A percentile compares a stretch with the other conserved stretches of the same genome.
phyloP scores from a whole-genome alignment of 2,888 invertebrate species.

The Conistra vaccinii region DNA sequence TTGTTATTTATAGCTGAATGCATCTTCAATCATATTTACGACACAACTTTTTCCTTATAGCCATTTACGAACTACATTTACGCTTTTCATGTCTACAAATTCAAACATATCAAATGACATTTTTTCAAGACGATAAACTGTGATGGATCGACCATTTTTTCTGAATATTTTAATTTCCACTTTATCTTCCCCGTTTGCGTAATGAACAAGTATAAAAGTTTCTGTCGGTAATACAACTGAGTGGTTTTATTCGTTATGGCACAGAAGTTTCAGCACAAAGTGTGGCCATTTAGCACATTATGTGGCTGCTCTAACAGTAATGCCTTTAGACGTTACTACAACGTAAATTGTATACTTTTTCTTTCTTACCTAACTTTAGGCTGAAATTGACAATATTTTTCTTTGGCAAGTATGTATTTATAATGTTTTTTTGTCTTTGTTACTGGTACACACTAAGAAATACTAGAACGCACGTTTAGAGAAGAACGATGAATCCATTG shows the following conservation, averaged over 20 bases:
- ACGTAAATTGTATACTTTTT: slow-evolving; percentile 39
- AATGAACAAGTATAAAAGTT: slow-evolving; percentile 16
- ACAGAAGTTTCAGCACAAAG: slow-evolving; percentile 46
- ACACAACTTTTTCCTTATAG: not conserved
- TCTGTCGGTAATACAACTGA: slow-evolving; percentile 1
- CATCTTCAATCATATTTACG: slow-evolving; percentile 19
- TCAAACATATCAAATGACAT: not conserved
- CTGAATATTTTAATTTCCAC: not conserved
- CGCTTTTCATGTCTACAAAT: not conserved
- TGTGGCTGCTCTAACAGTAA: slow-evolving; percentile 25
- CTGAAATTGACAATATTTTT: slow-evolving; percentile 5
- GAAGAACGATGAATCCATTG: slow-evolving; percentile 9
- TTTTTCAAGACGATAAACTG: not conserved
- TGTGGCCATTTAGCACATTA: slow-evolving; percentile 39
- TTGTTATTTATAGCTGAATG: slow-evolving; percentile 6
- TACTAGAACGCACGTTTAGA: not conserved
- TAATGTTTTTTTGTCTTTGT: not conserved
- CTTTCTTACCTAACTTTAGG: not conserved
- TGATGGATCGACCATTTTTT: not conserved
- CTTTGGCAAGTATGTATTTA: not conserved
- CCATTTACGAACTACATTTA: not conserved
- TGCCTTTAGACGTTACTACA: slow-evolving; percentile 31
- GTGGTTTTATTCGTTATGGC: slow-evolving; percentile 39
- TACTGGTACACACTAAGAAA: not conserved
- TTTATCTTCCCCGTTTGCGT: slow-evolving; percentile 11